Percentiles rank a stretch among this genome's conserved stretches.
Evolutionary conservation across 64 coral and sea anemone genomes (phyloP).

Genomic region (Astreopora myriophthalma): DNA sequence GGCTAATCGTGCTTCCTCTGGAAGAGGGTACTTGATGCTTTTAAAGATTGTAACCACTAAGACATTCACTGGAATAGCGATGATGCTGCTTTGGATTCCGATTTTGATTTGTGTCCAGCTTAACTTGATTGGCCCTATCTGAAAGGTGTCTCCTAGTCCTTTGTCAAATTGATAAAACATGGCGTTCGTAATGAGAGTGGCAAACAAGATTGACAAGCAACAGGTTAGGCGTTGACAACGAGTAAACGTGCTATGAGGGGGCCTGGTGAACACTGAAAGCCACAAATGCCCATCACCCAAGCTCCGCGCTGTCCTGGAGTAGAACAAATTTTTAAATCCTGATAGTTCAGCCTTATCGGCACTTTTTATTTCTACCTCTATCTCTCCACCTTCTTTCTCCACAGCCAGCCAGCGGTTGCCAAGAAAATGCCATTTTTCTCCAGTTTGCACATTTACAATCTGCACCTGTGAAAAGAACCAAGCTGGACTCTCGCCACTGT

Average conservation of each 20-base stretch:
- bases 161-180: constrained; percentile 79
- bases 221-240: constrained; percentile 67
- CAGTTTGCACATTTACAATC: constrained; percentile 60
- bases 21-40: constrained; percentile 51
- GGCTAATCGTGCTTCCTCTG: not conserved
- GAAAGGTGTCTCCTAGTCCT: constrained; percentile 47
- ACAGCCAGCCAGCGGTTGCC: constrained; percentile 71
- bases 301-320: constrained; percentile 53
- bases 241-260: constrained; percentile 73
- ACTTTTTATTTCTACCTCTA: constrained; percentile 58
- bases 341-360: constrained; percentile 65
- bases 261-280: constrained; percentile 63
- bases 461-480: constrained; percentile 73
- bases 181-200: constrained; percentile 68
- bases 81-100: constrained; percentile 71
- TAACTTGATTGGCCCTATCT: constrained; percentile 57
- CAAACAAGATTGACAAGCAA: constrained; percentile 65
- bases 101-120: constrained; percentile 81
- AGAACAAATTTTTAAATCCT: constrained; percentile 73
- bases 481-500: constrained; percentile 55
- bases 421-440: constrained; percentile 58
- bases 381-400: constrained; percentile 60
- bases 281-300: constrained; percentile 73
- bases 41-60: constrained; percentile 69
- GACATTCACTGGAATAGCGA: constrained; percentile 73